A percentile compares a stretch with the other conserved stretches of the same genome.
Conservation (phyloP, 1,140 invertebrate species). For the Anastatus disparis region DNA sequence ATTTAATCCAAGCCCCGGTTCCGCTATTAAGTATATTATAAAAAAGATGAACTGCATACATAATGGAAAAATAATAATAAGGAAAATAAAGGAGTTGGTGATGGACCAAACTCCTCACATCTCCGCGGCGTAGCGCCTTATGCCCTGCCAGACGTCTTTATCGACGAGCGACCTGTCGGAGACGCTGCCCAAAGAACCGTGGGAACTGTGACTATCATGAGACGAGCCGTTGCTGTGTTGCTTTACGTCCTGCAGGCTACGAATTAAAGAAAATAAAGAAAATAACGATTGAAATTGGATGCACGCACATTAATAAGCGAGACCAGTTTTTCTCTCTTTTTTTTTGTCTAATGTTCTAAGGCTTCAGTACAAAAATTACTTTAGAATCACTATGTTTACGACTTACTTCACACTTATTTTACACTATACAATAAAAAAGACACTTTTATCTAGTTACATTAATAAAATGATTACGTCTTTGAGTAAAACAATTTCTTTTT, state of each 20-base stretch:
- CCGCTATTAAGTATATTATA: background rate
- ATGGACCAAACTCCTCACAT: conserved; percentile 41
- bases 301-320: too few relatives aligned
- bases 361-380: too few relatives aligned
- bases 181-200: conserved; percentile 50
- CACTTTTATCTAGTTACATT: too few relatives aligned
- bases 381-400: too few relatives aligned
- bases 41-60: conserved; percentile 4
- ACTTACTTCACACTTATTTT: too few relatives aligned
- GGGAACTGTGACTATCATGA: conserved; percentile 53
- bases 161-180: conserved; percentile 44
- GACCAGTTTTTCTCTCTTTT: too few relatives aligned
- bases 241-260: conserved; percentile 31
- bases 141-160: conserved; percentile 45
- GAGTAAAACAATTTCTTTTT: too few relatives aligned
- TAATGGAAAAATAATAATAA: background rate
- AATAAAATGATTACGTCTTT: too few relatives aligned
- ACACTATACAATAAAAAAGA: too few relatives aligned
- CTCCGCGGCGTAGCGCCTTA: conserved; percentile 47
- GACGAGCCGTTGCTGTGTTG: conserved; percentile 46
- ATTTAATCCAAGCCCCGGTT: background rate
- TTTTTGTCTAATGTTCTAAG: too few relatives aligned
- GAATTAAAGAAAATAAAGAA: conserved; percentile 27
- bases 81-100: background rate
- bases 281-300: background rate